Conservation (phyloP, 1,140 invertebrate species). For the Augochlora pura region DNA sequence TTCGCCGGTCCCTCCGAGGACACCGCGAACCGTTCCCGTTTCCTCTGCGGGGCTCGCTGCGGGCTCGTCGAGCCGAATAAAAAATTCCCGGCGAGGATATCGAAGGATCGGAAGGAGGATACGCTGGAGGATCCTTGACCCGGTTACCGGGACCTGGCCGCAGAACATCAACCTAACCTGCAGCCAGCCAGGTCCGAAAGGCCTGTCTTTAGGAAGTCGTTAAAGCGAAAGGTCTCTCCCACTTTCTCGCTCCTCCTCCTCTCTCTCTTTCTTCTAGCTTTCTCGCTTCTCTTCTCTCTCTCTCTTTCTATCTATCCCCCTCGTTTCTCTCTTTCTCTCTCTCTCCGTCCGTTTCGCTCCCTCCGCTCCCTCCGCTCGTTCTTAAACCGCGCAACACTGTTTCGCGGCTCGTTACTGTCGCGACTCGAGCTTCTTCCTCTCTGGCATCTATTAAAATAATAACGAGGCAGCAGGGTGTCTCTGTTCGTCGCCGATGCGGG, state of each 20-base stretch:
- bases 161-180: constrained; percentile 72
- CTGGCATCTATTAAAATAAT: constrained; percentile 58
- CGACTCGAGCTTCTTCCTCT: constrained; percentile 40
- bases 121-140: constrained; percentile 67
- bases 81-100: background rate
- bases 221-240: constrained; percentile 62
- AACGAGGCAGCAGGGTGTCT: constrained; percentile 26
- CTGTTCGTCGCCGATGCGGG: constrained; percentile 7
- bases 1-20: background rate
- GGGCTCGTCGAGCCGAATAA: background rate
- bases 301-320: background rate
- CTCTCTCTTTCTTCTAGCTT: constrained; percentile 28
- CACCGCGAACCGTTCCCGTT: background rate
- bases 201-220: constrained; percentile 68
- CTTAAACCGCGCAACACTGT: constrained; percentile 61
- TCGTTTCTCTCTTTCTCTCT: background rate
- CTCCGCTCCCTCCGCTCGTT: background rate
- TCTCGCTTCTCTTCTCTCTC: background rate
- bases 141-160: constrained; percentile 65
- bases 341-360: background rate
- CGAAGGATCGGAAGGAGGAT: constrained; percentile 39
- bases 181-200: constrained; percentile 43
- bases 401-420: constrained; percentile 60
- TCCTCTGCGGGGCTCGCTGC: background rate
- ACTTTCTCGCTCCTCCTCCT: too few relatives aligned